These are phyloP conservation scores for Leptopterna dolabrata DNA, from an alignment of 2,888 invertebrate genomes.

Conservation along the genomic window DNA sequence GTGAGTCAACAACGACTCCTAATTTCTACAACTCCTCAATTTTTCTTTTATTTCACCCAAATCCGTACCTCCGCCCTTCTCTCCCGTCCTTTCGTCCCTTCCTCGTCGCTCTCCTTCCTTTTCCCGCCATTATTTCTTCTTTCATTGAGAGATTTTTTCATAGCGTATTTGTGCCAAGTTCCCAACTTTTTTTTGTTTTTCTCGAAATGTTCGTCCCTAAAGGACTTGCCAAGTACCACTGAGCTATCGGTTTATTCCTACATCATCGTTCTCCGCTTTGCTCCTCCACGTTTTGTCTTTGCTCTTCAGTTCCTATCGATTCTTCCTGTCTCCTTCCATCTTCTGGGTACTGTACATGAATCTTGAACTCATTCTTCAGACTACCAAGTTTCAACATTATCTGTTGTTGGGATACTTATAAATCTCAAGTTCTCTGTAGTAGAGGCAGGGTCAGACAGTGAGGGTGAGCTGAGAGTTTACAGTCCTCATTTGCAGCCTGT, in stretches of 20 bases:
- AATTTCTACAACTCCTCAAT: too few relatives aligned
- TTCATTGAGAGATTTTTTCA: constrained; percentile 19
- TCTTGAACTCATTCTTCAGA: too few relatives aligned
- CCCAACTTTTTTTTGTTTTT: background rate
- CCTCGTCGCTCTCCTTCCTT: background rate
- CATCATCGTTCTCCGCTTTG: background rate
- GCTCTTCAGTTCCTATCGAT: background rate
- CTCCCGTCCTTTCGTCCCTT: background rate
- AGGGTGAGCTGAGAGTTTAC: too few relatives aligned
- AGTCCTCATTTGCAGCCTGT: too few relatives aligned
- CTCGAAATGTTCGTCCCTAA: background rate
- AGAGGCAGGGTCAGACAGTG: too few relatives aligned
- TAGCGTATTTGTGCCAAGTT: background rate
- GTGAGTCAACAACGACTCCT: constrained; percentile 44
- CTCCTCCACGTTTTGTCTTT: background rate
- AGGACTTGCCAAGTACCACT: constrained; percentile 34
- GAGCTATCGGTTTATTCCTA: background rate
- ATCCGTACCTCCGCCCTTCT: background rate
- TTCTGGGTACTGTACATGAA: background rate
- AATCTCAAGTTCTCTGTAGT: too few relatives aligned
- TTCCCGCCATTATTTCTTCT: background rate
- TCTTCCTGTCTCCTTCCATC: background rate
- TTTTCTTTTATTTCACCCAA: background rate
- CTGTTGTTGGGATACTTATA: too few relatives aligned
- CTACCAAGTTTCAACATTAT: too few relatives aligned